These are phyloP conservation scores for Automeris io DNA, from an alignment of 2,888 invertebrate genomes.

Conservation along the genomic window DNA sequence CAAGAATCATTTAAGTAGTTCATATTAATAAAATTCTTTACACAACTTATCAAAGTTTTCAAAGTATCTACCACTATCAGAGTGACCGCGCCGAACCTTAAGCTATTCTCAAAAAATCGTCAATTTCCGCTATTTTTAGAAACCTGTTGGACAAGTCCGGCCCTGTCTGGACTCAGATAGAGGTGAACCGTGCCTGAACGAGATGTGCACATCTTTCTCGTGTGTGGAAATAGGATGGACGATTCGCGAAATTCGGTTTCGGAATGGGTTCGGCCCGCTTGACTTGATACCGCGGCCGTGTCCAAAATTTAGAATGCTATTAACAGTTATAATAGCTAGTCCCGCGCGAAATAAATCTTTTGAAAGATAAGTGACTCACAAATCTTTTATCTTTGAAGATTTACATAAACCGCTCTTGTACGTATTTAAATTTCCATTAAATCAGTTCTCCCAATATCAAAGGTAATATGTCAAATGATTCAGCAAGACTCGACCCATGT, in stretches of 20 bases:
- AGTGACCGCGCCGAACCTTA: slow-evolving; percentile 21
- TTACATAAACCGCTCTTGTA: no score
- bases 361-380: background rate
- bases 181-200: slow-evolving; percentile 68
- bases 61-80: slow-evolving; percentile 1
- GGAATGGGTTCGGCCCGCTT: slow-evolving; percentile 8
- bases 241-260: slow-evolving; percentile 60
- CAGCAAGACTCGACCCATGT: no score
- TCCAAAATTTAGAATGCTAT: slow-evolving; percentile 15
- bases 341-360: slow-evolving; percentile 6
- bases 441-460: no score
- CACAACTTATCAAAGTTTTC: no score
- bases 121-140: slow-evolving; percentile 67
- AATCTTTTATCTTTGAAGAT: no score
- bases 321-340: slow-evolving; percentile 32
- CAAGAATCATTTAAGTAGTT: no score
- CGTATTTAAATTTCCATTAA: no score
- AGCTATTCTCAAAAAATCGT: slow-evolving; percentile 54
- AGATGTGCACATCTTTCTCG: slow-evolving; percentile 48
- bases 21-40: no score
- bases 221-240: slow-evolving; percentile 57
- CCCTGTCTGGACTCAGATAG: slow-evolving; percentile 64
- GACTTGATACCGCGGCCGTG: slow-evolving; percentile 11
- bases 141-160: slow-evolving; percentile 64
- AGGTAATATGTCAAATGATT: no score